phyloP scores from a whole-genome alignment of 2,888 invertebrate genomes.

The Machimus atricapillus region DNA sequence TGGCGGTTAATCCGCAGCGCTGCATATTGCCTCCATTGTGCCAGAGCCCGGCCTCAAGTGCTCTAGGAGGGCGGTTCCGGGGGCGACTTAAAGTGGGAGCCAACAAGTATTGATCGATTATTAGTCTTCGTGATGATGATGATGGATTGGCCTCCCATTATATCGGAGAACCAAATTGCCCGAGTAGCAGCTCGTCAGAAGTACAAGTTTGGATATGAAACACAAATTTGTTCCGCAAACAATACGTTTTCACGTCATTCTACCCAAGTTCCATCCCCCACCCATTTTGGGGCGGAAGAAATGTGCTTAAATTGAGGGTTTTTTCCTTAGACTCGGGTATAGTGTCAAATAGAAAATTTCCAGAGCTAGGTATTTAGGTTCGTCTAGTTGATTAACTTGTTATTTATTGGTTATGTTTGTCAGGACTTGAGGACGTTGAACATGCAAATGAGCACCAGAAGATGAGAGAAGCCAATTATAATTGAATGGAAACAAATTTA shows the following conservation, averaged over 20 bases:
- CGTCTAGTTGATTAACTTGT: not conserved
- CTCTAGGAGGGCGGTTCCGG: not conserved
- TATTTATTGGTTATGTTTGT: not conserved
- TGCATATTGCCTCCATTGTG: not conserved
- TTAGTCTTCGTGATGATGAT: constrained; percentile 7
- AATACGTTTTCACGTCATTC: not conserved
- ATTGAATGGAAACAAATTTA: too few species aligned
- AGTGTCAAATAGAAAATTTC: not conserved
- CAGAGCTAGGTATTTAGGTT: not conserved
- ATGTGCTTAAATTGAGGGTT: not conserved
- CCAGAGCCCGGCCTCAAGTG: not conserved
- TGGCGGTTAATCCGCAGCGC: constrained; percentile 14
- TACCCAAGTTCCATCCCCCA: not conserved
- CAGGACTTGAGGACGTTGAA: not conserved
- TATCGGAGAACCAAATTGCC: not conserved
- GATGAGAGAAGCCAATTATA: not conserved
- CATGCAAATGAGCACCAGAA: not conserved
- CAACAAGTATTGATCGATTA: constrained; percentile 37
- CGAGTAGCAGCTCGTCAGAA: constrained; percentile 2
- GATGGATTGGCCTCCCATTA: constrained; percentile 27
- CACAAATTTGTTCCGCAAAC: not conserved
- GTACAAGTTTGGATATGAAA: constrained; percentile 6
- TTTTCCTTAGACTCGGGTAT: not conserved
- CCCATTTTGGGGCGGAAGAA: not conserved
- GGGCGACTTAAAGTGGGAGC: not conserved